Base-by-base conservation (phyloP, 2,888 invertebrate species). In the Drosophila dives region DNA sequence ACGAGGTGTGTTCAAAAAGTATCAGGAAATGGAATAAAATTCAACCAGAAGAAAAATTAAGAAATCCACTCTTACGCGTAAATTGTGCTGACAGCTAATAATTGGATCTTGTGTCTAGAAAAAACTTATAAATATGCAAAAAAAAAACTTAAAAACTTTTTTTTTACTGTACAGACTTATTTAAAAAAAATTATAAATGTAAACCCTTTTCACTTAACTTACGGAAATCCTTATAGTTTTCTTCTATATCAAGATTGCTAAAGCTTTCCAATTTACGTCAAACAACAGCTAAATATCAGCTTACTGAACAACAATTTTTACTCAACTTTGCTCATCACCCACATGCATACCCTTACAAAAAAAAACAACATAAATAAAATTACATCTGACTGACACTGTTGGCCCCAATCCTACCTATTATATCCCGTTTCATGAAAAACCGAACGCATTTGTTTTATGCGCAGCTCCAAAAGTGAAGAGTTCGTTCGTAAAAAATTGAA, bases 401-500 rank as follows among this genome's bases (percentile, higher is more conserved):
- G 10, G 32, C 56, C 32, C 20, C 40, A 42, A 32, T 42, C 29
- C 32, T 15, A 20, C 60, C 40, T 67, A 49, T 59, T 66, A 42
- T 42, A 49, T 34, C 20, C 29, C 36, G 48, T n/a, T 56, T 26
- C 56, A 53, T 17, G 11, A 50, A 60, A 61, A 5, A 59, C 26
- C 36, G 33, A n/a, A 17, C 23, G 33, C 26, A 67, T 81, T 89
- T 89, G 85, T 86, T 85, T 85, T 85, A 86, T 84, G 89, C 68
- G 60, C 76, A 79, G 79, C 65, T 61, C 60, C 73, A 74, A 83
- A 62, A 70, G 70, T 50, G 53, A 83, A 88, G 74, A 71, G 74
- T 61, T 81, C 63, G 71, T 67, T 89, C 72, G 81, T 86, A 81
- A 83, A 86, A 80, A 83, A 83, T 81, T 75, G 77, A 70, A 79